Evolutionary conservation across 2,113 vertebrate genomes (phyloP).

Genomic region (Willisornis vidua): DNA sequence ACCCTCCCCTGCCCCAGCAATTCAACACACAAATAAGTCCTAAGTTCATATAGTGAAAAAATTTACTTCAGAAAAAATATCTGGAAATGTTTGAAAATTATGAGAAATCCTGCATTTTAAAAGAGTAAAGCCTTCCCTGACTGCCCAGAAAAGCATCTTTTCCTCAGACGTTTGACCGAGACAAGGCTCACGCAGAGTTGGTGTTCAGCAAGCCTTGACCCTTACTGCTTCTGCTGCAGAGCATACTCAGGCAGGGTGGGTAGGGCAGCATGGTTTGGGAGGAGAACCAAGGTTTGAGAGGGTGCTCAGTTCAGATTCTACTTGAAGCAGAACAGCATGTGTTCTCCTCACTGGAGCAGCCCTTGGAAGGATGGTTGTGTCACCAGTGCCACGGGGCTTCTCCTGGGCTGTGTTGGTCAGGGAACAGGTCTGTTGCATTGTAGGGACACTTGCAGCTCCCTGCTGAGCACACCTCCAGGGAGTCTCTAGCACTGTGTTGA

Average conservation of each 20-base stretch:
- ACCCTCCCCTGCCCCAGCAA: neutral
- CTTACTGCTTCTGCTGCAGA: neutral
- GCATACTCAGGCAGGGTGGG: neutral
- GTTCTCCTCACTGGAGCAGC: neutral
- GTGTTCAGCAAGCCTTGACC: neutral
- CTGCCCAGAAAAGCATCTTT: neutral
- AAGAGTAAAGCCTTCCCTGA: neutral
- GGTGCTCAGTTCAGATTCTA: neutral
- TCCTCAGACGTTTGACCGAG: neutral
- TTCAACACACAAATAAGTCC: neutral
- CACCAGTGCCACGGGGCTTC: neutral
- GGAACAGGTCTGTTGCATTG: neutral
- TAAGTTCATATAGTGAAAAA: neutral
- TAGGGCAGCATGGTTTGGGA: neutral
- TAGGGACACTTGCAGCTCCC: neutral
- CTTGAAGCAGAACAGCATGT: neutral
- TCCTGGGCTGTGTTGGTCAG: neutral
- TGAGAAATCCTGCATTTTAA: neutral
- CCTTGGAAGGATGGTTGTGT: neutral
- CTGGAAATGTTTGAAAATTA: neutral
- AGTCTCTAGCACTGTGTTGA: neutral
- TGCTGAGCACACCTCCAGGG: neutral
- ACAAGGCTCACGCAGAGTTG: neutral
- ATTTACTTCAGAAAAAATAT: neutral
- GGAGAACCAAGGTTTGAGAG: neutral